Conservation (phyloP, 2,888 invertebrate species). For the Drosophila neonasuta region DNA sequence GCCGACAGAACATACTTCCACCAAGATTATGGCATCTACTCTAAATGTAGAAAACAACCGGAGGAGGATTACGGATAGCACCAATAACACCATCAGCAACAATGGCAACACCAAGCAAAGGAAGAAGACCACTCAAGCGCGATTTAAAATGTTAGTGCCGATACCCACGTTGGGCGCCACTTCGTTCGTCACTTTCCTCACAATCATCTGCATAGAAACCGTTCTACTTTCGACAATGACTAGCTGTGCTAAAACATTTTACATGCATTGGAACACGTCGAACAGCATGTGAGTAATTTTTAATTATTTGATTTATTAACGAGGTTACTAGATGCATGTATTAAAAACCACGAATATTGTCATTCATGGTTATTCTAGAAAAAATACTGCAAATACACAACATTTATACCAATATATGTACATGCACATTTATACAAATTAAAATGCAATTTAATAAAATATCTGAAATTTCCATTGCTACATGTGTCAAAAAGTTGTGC, state of each 20-base stretch:
- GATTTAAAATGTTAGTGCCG: conserved; percentile 74
- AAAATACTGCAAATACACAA: too few species aligned
- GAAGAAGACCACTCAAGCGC: conserved; percentile 29
- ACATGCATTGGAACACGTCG: conserved; percentile 95
- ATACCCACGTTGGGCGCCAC: conserved; percentile 81
- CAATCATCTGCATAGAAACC: conserved; percentile 84
- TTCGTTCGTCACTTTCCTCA: conserved; percentile 84
- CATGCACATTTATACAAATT: too few species aligned
- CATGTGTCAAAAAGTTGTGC: too few species aligned
- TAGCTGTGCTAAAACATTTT: conserved; percentile 91
- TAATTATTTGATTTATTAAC: too few species aligned
- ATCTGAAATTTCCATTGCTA: too few species aligned
- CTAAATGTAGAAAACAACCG: conserved; percentile 7
- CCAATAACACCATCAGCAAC: conserved; percentile 10
- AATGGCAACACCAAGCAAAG: conserved; percentile 19
- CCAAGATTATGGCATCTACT: not conserved
- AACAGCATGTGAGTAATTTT: conserved; percentile 87
- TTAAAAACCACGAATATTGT: too few species aligned
- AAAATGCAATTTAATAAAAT: too few species aligned
- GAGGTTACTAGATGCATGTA: too few species aligned
- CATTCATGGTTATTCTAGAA: too few species aligned
- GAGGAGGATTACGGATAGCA: conserved; percentile 15
- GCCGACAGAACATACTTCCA: not conserved
- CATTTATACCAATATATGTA: too few species aligned
- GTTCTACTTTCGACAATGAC: conserved; percentile 84